Percentiles rank a stretch among this genome's conserved stretches.
These are phyloP conservation scores for Hemibagrus guttatus DNA, from an alignment of 2,797 vertebrate genomes.

Conservation along the genomic window DNA sequence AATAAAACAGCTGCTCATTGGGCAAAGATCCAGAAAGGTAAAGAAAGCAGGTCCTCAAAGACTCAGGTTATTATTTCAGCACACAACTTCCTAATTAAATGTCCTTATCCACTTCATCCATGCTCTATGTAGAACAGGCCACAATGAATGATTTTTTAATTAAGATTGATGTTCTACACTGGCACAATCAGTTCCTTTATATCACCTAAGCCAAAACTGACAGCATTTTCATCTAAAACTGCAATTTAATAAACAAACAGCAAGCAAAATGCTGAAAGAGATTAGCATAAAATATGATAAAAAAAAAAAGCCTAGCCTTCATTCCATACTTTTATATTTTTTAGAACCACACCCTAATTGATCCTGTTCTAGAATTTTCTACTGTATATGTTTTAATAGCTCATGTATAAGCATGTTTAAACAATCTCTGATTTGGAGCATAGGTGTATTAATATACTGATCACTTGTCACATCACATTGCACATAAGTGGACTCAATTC, in stretches of 20 bases:
- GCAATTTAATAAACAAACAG: neutral
- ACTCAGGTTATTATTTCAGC: neutral
- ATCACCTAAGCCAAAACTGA: neutral
- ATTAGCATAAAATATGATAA: no score
- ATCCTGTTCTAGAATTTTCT: neutral
- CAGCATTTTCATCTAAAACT: neutral
- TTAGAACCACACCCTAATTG: no score
- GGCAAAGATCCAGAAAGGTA: conserved; percentile 6
- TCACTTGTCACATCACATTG: neutral
- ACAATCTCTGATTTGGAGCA: neutral
- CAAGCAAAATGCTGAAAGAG: no score
- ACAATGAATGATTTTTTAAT: neutral
- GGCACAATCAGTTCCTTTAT: neutral
- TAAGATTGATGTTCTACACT: neutral
- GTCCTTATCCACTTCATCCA: neutral
- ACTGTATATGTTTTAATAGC: neutral
- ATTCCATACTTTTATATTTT: no score
- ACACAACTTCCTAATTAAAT: neutral
- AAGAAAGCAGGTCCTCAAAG: neutral
- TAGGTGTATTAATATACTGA: neutral
- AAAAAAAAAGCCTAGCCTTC: no score
- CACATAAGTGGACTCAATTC: neutral
- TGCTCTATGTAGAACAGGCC: neutral
- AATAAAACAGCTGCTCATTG: conserved; percentile 4
- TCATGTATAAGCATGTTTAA: neutral